Percentiles rank a stretch among this genome's conserved stretches.
Conservation (phyloP, 2,888 invertebrate species). For the Ashinkailepas kermadecensis region DNA sequence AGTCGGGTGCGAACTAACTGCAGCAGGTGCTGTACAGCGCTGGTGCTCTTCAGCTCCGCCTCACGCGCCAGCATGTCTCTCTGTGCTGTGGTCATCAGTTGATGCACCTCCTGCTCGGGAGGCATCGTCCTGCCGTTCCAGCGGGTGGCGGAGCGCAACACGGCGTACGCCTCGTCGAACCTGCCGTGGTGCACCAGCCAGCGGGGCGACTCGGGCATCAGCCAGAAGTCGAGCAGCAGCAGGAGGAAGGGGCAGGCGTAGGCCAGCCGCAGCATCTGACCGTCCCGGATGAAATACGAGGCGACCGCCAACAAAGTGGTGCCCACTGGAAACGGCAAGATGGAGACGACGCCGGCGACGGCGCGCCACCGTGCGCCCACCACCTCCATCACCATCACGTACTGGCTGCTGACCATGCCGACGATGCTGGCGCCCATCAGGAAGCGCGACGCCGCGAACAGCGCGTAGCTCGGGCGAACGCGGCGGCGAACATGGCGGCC, state of each 20-base stretch:
- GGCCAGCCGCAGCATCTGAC: conserved; percentile 59
- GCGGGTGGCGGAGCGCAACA: background rate
- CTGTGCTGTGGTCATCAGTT: background rate
- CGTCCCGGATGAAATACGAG: conserved; percentile 57
- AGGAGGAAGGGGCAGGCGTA: conserved; percentile 57
- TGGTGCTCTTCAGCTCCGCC: background rate
- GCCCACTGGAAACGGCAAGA: conserved; percentile 62
- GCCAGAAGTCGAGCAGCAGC: conserved; percentile 49
- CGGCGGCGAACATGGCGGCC: conserved; percentile 30
- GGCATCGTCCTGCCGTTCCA: background rate
- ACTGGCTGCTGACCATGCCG: conserved; percentile 27
- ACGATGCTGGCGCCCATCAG: conserved; percentile 27
- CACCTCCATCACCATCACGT: conserved; percentile 48
- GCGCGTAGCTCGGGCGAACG: conserved; percentile 32
- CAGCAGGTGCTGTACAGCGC: background rate
- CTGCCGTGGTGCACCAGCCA: conserved; percentile 52
- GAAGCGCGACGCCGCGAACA: conserved; percentile 34
- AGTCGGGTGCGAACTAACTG: background rate
- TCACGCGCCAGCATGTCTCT: background rate
- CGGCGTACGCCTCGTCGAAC: background rate
- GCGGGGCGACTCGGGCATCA: conserved; percentile 69
- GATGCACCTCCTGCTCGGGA: background rate
- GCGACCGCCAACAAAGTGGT: conserved; percentile 56
- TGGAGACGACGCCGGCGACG: conserved; percentile 55
- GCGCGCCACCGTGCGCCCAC: conserved; percentile 53